Conservation (phyloP, 2,888 invertebrate species). For the Mythimna albipuncta region DNA sequence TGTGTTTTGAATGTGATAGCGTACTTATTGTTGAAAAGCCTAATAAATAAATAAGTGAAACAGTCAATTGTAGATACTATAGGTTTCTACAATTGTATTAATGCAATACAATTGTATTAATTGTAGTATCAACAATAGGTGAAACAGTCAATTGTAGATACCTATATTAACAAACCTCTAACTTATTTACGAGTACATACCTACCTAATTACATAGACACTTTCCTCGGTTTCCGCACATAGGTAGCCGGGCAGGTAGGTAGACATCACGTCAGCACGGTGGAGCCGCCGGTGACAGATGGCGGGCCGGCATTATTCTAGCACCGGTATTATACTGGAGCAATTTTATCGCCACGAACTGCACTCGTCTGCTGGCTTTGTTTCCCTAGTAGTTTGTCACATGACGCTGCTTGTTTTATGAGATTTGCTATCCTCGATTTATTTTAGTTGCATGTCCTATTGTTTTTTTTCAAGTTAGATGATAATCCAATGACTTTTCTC, state of each 20-base stretch:
- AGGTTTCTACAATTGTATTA: no score
- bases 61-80: not conserved
- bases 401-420: slow-evolving; percentile 70
- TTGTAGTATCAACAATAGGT: no score
- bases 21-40: no score
- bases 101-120: no score
- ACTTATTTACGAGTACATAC: not conserved
- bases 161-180: not conserved
- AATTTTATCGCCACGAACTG: slow-evolving; percentile 79
- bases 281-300: slow-evolving; percentile 68
- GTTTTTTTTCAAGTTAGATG: not conserved
- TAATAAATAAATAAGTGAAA: not conserved
- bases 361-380: slow-evolving; percentile 69
- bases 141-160: not conserved
- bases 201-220: not conserved
- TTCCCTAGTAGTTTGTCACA: slow-evolving; percentile 42
- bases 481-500: no score
- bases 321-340: slow-evolving; percentile 78
- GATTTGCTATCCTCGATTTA: slow-evolving; percentile 59
- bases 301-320: slow-evolving; percentile 77
- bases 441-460: slow-evolving; percentile 37
- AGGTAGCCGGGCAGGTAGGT: slow-evolving; percentile 60
- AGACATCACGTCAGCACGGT: slow-evolving; percentile 59
- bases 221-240: slow-evolving; percentile 8
- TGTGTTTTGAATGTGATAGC: no score